A percentile compares a stretch with the other conserved stretches of the same genome.
Conservation (phyloP, 2,113 vertebrate genomes). For the Phoenicopterus ruber region DNA sequence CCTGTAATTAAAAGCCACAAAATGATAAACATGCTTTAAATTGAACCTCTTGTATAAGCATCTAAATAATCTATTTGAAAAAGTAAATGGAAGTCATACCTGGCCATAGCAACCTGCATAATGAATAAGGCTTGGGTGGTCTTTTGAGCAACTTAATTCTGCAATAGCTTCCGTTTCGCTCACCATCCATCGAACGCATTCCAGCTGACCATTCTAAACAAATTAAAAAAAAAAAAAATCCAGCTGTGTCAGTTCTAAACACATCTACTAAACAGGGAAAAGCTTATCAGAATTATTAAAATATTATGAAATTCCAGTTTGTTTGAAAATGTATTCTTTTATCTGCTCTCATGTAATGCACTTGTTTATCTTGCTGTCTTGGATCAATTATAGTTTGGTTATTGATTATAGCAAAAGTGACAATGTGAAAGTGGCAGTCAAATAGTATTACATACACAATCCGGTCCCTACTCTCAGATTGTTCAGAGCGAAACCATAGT, state of each 20-base stretch:
- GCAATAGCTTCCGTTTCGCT: constrained; percentile 98
- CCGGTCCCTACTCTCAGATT: background rate
- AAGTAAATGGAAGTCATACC: constrained; percentile 72
- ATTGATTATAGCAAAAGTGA: background rate
- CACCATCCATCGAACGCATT: constrained; percentile 98
- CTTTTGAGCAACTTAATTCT: constrained; percentile 92
- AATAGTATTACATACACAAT: background rate
- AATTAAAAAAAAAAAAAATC: background rate
- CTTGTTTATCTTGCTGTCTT: background rate
- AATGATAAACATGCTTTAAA: background rate
- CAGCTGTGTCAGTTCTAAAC: background rate
- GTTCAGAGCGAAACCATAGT: background rate
- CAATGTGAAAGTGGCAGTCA: background rate
- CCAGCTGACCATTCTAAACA: constrained; percentile 91
- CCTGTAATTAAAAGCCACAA: background rate
- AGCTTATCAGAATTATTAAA: background rate
- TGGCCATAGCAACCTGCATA: constrained; percentile 93
- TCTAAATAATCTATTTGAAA: background rate
- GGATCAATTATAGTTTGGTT: background rate
- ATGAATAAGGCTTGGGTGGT: constrained; percentile 95
- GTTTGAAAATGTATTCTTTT: background rate
- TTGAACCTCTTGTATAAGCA: background rate
- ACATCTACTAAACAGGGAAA: background rate
- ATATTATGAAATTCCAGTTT: background rate
- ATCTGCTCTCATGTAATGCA: background rate